Evolutionary conservation across 2,888 invertebrate species (phyloP), one percentile per base, ranked within the genome.

Genomic region (Stenotaenia linearis): DNA sequence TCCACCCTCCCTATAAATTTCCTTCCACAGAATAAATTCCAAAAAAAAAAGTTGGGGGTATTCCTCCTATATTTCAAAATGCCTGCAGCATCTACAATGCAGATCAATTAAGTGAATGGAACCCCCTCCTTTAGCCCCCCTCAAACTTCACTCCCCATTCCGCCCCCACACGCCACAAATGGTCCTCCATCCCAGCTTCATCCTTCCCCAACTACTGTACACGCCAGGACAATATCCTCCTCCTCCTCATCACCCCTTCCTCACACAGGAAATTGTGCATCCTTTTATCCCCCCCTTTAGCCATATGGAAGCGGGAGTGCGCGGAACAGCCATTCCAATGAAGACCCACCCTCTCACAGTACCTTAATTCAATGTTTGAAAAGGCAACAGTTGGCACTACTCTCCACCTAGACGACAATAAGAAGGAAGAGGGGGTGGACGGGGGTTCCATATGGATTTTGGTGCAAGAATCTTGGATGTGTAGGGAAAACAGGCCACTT

Each of bases 231-330:
- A 56, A 56, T 56, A 56, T 18, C 56, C 56, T 21, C 56, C 56
- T 56, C 23, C 15, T 5, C 18, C 15, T 23, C 23, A 18, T 9
- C n/a, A n/a, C 56, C 56, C 56, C 56, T 56, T 56, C 56, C 56
- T 56, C 56, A 56, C 56, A 56, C 56, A 56, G 56, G 56, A 56
- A 56, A 56, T 56, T 56, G 56, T 56, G 56, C 56, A 56, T 56
- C 56, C 56, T 56, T 56, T 56, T 56, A 56, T 56, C n/a, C n/a
- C 56, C 56, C 56, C 56, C 23, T 56, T 18, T 56, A 56, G 56
- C 56, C 56, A 56, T 56, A 56, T 56, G 56, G 56, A 56, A 56
- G 56, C 56, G 56, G 56, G 56, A 56, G 56, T 56, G 56, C 56
- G 56, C 21, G 56, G 56, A 56, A 56, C 56, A 56, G 56, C 56